These are phyloP conservation scores for Pangasius sanitwongsei DNA, from an alignment of 2,797 vertebrate genomes.

Conservation along the genomic window DNA sequence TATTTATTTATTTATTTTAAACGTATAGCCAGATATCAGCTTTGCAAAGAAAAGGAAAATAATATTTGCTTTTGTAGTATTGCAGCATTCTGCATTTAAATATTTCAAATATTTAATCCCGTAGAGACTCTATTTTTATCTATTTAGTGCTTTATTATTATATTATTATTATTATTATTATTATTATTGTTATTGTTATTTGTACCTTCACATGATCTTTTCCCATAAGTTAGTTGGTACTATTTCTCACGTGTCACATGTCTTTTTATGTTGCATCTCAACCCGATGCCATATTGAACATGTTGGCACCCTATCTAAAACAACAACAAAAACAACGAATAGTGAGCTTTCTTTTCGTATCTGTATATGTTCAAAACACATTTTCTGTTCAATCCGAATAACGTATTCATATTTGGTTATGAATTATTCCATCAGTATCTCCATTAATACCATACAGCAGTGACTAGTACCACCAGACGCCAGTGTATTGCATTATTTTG, in stretches of 20 bases:
- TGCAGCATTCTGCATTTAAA: neutral
- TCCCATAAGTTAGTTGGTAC: no score
- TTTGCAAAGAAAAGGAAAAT: neutral
- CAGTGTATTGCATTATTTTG: neutral
- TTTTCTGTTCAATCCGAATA: neutral
- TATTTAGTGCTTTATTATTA: no score
- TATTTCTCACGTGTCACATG: no score
- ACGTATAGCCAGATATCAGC: neutral
- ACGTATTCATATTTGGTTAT: neutral
- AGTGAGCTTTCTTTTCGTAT: neutral
- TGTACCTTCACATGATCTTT: neutral
- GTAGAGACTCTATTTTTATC: neutral
- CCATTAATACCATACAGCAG: neutral
- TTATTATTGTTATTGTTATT: no score
- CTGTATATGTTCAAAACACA: neutral
- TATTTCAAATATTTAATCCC: neutral
- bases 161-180: no score
- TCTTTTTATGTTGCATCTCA: neutral
- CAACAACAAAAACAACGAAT: neutral
- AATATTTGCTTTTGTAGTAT: neutral
- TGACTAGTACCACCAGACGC: neutral
- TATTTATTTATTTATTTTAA: neutral
- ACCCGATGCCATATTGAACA: neutral
- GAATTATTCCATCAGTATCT: neutral
- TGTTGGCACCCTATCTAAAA: neutral